These are phyloP conservation scores for Calycopis cecrops DNA, from an alignment of 1,140 invertebrate genomes.

Conservation along the genomic window DNA sequence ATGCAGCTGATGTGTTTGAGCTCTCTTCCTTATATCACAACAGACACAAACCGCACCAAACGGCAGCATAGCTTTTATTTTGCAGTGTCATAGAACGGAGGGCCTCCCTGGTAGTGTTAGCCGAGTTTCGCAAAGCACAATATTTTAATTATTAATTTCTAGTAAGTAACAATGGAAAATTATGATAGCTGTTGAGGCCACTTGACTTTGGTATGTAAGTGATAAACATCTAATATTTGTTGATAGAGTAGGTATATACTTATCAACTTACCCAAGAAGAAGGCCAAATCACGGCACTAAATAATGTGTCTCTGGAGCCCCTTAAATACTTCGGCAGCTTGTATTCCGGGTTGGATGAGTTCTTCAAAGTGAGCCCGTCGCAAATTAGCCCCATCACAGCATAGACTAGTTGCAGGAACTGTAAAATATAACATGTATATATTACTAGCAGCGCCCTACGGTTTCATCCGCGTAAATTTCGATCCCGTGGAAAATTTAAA, in stretches of 20 bases:
- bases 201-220: neutral
- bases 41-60: too few relatives aligned
- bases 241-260: neutral
- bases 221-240: neutral
- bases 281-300: slow-evolving; percentile 38
- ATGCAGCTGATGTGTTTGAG: too few relatives aligned
- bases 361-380: slow-evolving; percentile 21
- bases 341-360: slow-evolving; percentile 21
- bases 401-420: slow-evolving; percentile 35
- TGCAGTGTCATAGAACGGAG: too few relatives aligned
- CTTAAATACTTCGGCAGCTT: slow-evolving; percentile 30
- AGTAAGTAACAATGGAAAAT: too few relatives aligned
- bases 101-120: too few relatives aligned
- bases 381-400: slow-evolving; percentile 27
- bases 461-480: too few relatives aligned
- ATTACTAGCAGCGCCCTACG: too few relatives aligned
- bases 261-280: slow-evolving; percentile 33
- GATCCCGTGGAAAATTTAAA: too few relatives aligned
- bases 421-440: slow-evolving; percentile 23
- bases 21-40: too few relatives aligned
- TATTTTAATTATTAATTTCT: too few relatives aligned
- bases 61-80: too few relatives aligned
- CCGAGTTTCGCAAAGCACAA: too few relatives aligned
- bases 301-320: slow-evolving; percentile 29
- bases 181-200: neutral